Percentiles rank a stretch among this genome's conserved stretches.
Conservation (phyloP, 2,797 vertebrate genomes). For the Halcyon chelicuti region DNA sequence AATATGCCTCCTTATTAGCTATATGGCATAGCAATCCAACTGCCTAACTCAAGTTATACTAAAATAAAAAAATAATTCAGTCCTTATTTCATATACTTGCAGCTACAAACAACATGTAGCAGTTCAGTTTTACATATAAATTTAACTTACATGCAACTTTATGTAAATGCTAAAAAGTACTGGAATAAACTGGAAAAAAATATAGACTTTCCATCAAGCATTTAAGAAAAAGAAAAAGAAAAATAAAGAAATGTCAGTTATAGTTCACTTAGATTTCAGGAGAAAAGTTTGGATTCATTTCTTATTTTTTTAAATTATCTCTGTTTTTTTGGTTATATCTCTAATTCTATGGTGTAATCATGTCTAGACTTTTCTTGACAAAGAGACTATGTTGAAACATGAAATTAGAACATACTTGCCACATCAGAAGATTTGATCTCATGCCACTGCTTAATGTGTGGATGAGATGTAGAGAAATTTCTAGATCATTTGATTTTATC, state of each 20-base stretch:
- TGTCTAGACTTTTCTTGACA: too few species aligned
- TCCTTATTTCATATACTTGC: not conserved
- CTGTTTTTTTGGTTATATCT: too few species aligned
- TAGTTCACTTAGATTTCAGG: not conserved
- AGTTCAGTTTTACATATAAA: not conserved
- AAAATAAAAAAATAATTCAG: not conserved
- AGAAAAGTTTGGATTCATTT: too few species aligned
- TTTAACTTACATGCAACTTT: not conserved
- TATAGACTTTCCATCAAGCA: not conserved
- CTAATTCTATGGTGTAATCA: too few species aligned
- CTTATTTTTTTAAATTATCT: too few species aligned
- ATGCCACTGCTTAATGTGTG: too few species aligned
- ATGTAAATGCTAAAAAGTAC: not conserved
- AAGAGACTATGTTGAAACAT: too few species aligned
- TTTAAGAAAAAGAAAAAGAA: not conserved
- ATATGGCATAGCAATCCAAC: not conserved
- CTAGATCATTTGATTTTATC: too few species aligned
- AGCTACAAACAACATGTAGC: not conserved
- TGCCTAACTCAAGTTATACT: not conserved
- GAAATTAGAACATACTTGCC: too few species aligned
- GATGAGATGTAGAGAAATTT: too few species aligned
- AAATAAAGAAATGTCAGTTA: not conserved
- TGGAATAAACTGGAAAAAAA: not conserved
- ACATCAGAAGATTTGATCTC: too few species aligned
- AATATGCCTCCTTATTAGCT: not conserved